Conservation (phyloP, 2,888 invertebrate species). For the Apamea crenata region DNA sequence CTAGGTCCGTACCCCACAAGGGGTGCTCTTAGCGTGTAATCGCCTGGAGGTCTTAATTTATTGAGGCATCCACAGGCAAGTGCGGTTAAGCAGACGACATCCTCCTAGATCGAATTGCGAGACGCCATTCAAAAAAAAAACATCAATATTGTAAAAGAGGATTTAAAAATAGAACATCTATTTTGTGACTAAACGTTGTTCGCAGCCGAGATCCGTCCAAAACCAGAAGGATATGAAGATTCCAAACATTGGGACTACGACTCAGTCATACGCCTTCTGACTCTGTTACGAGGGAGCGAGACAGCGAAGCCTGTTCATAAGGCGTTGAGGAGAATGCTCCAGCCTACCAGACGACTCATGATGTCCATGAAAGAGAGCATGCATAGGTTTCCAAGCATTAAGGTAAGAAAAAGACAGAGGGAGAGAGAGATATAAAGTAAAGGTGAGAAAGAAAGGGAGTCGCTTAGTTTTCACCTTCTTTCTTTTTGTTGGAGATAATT, state of each 20-base stretch:
- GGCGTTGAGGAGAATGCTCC: constrained; percentile 25
- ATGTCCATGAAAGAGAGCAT: constrained; percentile 37
- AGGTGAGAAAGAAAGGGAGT: neutral
- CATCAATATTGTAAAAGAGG: neutral
- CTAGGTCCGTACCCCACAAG: too few species aligned
- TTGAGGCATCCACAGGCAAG: too few species aligned
- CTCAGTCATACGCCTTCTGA: constrained; percentile 75
- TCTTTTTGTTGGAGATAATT: neutral
- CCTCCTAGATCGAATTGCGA: too few species aligned
- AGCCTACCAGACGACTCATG: constrained; percentile 36
- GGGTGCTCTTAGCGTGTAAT: too few species aligned
- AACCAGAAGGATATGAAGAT: constrained; percentile 76
- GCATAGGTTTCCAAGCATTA: constrained; percentile 24
- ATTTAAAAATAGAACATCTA: neutral
- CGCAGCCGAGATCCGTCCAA: constrained; percentile 70
- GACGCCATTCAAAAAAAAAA: too few species aligned
- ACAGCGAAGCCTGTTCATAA: constrained; percentile 64
- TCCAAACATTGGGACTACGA: constrained; percentile 73
- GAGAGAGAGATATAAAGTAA: neutral
- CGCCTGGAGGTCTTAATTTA: too few species aligned
- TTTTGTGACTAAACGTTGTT: neutral
- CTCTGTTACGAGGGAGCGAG: constrained; percentile 71
- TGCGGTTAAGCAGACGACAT: too few species aligned
- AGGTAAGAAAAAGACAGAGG: neutral
- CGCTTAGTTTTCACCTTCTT: neutral